Percentiles rank a stretch among this genome's conserved stretches.
These are phyloP conservation scores for Schlechtendalia chinensis DNA, from an alignment of 1,140 invertebrate species.

Conservation along the genomic window DNA sequence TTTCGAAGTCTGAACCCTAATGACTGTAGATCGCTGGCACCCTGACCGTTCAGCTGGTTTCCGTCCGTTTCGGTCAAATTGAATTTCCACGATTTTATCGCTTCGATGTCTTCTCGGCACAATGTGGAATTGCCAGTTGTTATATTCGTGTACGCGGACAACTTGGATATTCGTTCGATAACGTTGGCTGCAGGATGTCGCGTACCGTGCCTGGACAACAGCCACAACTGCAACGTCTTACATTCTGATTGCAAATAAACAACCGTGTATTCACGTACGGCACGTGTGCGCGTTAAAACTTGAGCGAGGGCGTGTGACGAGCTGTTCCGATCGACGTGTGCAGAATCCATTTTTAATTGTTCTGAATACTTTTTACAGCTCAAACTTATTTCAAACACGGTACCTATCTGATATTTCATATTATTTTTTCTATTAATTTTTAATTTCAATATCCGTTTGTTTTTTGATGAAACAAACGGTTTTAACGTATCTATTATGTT, in stretches of 20 bases:
- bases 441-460: too few species aligned
- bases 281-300: too few species aligned
- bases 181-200: neutral
- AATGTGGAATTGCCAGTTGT: neutral
- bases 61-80: slow-evolving; percentile 10
- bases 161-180: neutral
- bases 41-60: neutral
- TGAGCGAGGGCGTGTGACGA: too few species aligned
- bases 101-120: neutral
- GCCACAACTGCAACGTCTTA: slow-evolving; percentile 1
- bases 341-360: too few species aligned
- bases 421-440: too few species aligned
- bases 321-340: too few species aligned
- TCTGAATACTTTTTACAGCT: too few species aligned
- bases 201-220: slow-evolving; percentile 3
- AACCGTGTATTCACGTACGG: too few species aligned
- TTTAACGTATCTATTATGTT: too few species aligned
- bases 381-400: too few species aligned
- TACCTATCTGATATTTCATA: too few species aligned
- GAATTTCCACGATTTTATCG: neutral
- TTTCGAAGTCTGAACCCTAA: neutral
- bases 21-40: neutral
- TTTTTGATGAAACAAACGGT: too few species aligned
- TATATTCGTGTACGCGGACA: neutral
- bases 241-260: neutral